A percentile compares a stretch with the other conserved stretches of the same genome.
Evolutionary conservation across 2,888 invertebrate species (phyloP).

Genomic region (Drosophila prolongata): DNA sequence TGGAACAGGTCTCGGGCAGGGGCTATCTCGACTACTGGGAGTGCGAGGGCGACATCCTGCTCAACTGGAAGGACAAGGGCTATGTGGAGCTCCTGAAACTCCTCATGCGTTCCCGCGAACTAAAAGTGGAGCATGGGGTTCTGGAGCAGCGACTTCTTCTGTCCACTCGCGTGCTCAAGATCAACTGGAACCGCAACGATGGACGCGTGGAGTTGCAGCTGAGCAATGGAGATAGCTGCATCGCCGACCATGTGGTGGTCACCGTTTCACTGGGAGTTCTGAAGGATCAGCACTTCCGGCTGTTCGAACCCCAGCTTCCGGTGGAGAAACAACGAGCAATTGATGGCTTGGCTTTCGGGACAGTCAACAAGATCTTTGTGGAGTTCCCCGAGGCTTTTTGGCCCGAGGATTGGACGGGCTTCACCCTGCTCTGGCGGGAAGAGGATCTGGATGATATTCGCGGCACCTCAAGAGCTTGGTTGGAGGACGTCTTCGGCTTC

Average conservation of each 20-base stretch:
- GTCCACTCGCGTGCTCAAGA: slow-evolving; percentile 69
- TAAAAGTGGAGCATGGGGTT: slow-evolving; percentile 72
- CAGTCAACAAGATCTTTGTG: slow-evolving; percentile 88
- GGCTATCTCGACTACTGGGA: slow-evolving; percentile 88
- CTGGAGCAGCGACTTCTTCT: slow-evolving; percentile 82
- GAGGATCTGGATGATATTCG: slow-evolving; percentile 84
- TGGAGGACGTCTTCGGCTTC: slow-evolving; percentile 88
- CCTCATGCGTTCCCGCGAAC: slow-evolving; percentile 84
- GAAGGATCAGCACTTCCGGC: slow-evolving; percentile 84
- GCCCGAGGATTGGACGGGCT: slow-evolving; percentile 85
- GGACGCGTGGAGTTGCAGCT: slow-evolving; percentile 73
- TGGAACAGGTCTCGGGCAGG: slow-evolving; percentile 89
- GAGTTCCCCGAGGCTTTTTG: slow-evolving; percentile 87
- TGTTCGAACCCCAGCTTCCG: slow-evolving; percentile 86
- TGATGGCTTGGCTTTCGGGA: slow-evolving; percentile 86
- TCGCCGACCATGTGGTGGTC: slow-evolving; percentile 87
- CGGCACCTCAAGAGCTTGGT: slow-evolving; percentile 85
- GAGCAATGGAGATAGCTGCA: slow-evolving; percentile 83
- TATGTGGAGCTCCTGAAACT: slow-evolving; percentile 89
- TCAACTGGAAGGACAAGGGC: slow-evolving; percentile 91
- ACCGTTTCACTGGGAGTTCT: slow-evolving; percentile 87
- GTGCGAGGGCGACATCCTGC: slow-evolving; percentile 89
- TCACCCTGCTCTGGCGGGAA: slow-evolving; percentile 87
- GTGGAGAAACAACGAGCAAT: slow-evolving; percentile 85
- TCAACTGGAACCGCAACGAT: slow-evolving; percentile 81